Evolutionary conservation across 2,797 vertebrate species (phyloP).

Genomic region (Holocentrus rufus): DNA sequence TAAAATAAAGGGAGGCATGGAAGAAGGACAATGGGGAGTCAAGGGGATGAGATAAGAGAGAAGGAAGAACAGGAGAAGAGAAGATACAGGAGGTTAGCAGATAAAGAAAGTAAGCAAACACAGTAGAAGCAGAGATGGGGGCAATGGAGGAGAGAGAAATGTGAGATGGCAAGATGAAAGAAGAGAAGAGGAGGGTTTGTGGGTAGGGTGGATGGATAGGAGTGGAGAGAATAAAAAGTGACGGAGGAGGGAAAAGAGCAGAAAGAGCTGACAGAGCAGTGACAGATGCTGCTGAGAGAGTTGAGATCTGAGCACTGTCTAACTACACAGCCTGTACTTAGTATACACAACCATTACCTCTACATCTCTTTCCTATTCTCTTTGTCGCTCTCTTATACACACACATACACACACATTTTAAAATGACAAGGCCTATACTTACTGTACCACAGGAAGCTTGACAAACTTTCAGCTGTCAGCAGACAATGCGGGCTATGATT

Average conservation of each 20-base stretch:
- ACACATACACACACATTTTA: background rate
- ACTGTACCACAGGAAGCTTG: background rate
- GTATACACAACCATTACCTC: conserved; percentile 2
- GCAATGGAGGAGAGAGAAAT: background rate
- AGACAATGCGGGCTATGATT: background rate
- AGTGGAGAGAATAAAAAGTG: conserved; percentile 15
- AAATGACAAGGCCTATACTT: background rate
- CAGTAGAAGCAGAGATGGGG: background rate
- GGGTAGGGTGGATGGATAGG: background rate
- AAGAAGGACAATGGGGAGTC: background rate
- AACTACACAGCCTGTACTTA: background rate
- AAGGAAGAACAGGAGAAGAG: background rate
- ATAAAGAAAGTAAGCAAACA: conserved; percentile 25
- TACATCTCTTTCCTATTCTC: background rate
- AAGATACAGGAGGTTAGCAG: no score
- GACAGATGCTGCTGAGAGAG: conserved; percentile 5
- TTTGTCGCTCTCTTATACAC: background rate
- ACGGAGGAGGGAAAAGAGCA: background rate
- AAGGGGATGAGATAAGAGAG: background rate
- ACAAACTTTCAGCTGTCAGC: background rate
- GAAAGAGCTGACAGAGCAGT: background rate
- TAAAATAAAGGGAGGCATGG: conserved; percentile 17
- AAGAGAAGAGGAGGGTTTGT: conserved; percentile 20
- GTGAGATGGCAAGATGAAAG: conserved; percentile 43
- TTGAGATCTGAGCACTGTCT: background rate